Base-by-base conservation (phyloP, 1,140 invertebrate genomes). In the Pachyrhynchus sulphureomaculatus region DNA sequence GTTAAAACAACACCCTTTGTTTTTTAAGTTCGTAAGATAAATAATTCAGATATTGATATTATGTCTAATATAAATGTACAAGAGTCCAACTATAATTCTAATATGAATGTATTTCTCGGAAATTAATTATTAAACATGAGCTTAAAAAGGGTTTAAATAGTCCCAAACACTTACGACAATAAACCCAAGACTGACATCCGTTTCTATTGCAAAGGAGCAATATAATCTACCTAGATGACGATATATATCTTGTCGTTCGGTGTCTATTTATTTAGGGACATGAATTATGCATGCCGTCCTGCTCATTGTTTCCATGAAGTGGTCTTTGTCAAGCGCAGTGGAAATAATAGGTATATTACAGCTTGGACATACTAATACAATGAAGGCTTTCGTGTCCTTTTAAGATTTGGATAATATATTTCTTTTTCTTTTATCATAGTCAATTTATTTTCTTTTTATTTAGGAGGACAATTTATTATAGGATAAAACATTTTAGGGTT, bases 221-320 rank as follows among this genome's bases (percentile, higher is more conserved):
- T 49, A 53, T 57, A 57, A 57, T 57, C 55, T 32, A 53, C 52
- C 64, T 62, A 52, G 59, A 62, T 47, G 53, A 57, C 64, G 53
- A 62, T 62, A 65, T 61, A 58, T 64, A 62, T 62, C 59, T 34
- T 20, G 66, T 37, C 24, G 37, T 37, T 42, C 24, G 36, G 56
- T 63, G 48, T 57, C 48, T 68, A 68, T 68, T 68, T 68, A 68
- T 67, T 68, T 67, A 67, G 62, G 65, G 34, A 48, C 45, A 67
- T 68, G 67, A 68, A 68, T 68, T 64, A 68, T 68, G 67, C 62
- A 68, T 67, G 47, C 58, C 42, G 53, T 62, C 59, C 33, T 45
- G 36, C 44, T 62, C 64, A 66, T 66, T 66, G 59, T 66, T 45
- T 55, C 37, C 24, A 13, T 23, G 8, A 20, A 10, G 37, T 23